phyloP scores from a whole-genome alignment of 2,888 invertebrate genomes.

The Habroteleia sp. region DNA sequence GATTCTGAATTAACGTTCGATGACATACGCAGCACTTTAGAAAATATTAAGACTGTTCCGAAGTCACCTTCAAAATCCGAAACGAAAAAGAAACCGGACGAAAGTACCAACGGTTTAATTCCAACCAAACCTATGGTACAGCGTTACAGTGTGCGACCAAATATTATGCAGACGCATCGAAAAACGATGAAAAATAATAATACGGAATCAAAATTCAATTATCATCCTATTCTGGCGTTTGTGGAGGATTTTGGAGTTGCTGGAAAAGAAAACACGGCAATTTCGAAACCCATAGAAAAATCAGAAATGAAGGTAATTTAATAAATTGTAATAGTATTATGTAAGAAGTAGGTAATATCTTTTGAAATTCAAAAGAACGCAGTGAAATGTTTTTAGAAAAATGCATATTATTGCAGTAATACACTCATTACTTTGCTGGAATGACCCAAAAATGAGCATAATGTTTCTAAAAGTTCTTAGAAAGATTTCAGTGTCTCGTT shows the following conservation, averaged over 20 bases:
- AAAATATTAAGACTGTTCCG: conserved; percentile 26
- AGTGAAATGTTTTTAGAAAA: too few species aligned
- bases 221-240: conserved; percentile 12
- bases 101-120: conserved; percentile 47
- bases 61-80: conserved; percentile 30
- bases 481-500: too few species aligned
- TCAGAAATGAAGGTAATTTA: conserved; percentile 34
- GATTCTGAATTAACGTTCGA: conserved; percentile 78
- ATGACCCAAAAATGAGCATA: too few species aligned
- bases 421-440: too few species aligned
- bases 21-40: conserved; percentile 73
- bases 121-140: conserved; percentile 40
- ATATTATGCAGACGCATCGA: conserved; percentile 56
- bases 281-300: conserved; percentile 42
- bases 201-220: conserved; percentile 26
- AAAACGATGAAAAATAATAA: conserved; percentile 25
- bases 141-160: conserved; percentile 45
- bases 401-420: too few species aligned
- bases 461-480: too few species aligned
- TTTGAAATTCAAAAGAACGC: too few species aligned
- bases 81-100: conserved; percentile 26
- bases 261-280: conserved; percentile 43
- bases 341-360: too few species aligned
- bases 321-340: too few species aligned
- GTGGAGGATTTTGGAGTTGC: conserved; percentile 25